phyloP scores from a whole-genome alignment of 2,888 invertebrate species.

The Philereme vetulata region DNA sequence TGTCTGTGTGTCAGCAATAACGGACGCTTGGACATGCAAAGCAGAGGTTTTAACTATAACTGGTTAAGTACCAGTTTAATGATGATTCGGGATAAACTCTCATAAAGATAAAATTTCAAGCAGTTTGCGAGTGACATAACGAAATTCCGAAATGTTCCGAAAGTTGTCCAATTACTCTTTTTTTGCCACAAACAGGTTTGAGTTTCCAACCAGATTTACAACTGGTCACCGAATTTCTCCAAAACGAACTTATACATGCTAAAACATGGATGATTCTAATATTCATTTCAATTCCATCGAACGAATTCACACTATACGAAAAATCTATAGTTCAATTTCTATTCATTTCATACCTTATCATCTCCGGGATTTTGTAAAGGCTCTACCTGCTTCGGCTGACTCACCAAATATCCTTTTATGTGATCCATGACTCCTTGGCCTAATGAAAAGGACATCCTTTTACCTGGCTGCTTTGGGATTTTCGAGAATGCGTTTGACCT shows the following conservation, averaged over 20 bases:
- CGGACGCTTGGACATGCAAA: constrained; percentile 48
- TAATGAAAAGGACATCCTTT: constrained; percentile 35
- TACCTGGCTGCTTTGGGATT: constrained; percentile 38
- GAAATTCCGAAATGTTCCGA: constrained; percentile 21
- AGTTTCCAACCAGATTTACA: constrained; percentile 22
- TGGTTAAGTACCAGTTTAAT: constrained; percentile 28
- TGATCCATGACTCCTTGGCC: constrained; percentile 49
- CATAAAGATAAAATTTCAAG: not conserved
- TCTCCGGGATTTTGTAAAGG: constrained; percentile 40
- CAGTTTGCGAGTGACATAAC: constrained; percentile 6
- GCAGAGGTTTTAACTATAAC: constrained; percentile 51
- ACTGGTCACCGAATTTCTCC: constrained; percentile 22
- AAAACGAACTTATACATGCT: not conserved
- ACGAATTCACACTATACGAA: constrained; percentile 7
- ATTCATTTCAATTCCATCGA: constrained; percentile 12
- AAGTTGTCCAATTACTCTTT: constrained; percentile 29
- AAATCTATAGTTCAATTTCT: constrained; percentile 7
- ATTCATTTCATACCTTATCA: constrained; percentile 13
- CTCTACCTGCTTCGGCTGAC: constrained; percentile 56
- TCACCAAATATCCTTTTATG: constrained; percentile 55
- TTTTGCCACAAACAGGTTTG: constrained; percentile 27
- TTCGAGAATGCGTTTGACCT: constrained; percentile 21
- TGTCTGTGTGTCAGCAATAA: constrained; percentile 40
- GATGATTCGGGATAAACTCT: not conserved
- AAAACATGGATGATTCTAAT: not conserved